Evolutionary conservation across 2,797 vertebrate genomes (phyloP), one percentile per base, ranked within the genome.

Genomic region (Anas capensis): DNA sequence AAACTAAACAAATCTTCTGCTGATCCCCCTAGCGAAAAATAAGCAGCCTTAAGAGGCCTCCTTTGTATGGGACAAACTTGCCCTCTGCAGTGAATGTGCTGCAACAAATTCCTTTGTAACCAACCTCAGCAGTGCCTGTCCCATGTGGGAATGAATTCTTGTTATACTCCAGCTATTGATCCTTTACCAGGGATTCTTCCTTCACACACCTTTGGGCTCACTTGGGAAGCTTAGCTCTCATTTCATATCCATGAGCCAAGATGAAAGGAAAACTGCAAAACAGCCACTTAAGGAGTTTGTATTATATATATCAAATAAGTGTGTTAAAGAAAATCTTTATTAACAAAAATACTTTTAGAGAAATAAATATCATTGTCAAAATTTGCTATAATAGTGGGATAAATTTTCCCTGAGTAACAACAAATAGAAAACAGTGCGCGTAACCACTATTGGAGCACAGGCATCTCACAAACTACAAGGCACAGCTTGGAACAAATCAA

Each of bases 121-220:
- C 4, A 34, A 56, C 38, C 79, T 65, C 53, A 8, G 40, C 15
- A 64, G 40, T 14, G 8, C 29, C 54, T n/a, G 40, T 40, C 42
- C 42, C 36, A 17, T 2, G 6, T 8, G 19, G 77, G 66, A 36
- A 19, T 0, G 6, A 72, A 14, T 20, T 23, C n/a, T 34, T 62
- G 38, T 61, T 14, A 3, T 0, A 1, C 48, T 75, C 46, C 42
- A 40, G 46, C 2, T 11, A 44, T 60, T 31, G 2, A 1, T 10
- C 29, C 60, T 62, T 18, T 44, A 38, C 18, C 56, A 10, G 5
- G 0, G 26, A 57, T 38, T 78, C 14, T 40, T 26, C 36, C 64
- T 31, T 10, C 31, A 3, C 1, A 27, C 18, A 48, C 6, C 13
- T 68, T 64, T 62, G 34, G 51, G 33, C 26, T 62, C 46, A 4